These are phyloP conservation scores for Grammomys dolichurus DNA, from an alignment of 2,113 vertebrate genomes.

Conservation along the genomic window DNA sequence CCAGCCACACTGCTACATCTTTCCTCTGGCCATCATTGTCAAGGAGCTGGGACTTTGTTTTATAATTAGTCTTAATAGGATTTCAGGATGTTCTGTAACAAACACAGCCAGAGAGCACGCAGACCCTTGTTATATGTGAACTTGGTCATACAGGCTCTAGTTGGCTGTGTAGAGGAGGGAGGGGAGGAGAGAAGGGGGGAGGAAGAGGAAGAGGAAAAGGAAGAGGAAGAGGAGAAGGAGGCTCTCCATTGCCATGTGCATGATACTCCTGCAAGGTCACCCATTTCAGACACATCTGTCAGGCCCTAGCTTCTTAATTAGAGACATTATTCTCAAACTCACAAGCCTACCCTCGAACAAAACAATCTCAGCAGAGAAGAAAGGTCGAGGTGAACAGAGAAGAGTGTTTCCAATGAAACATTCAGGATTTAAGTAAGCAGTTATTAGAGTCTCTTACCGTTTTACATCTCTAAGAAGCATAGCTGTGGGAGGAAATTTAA, in stretches of 20 bases:
- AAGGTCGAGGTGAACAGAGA: background rate
- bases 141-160: background rate
- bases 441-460: background rate
- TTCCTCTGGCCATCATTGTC: constrained; percentile 20
- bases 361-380: background rate
- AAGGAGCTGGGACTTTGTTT: constrained; percentile 41
- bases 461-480: background rate
- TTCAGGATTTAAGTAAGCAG: constrained; percentile 20
- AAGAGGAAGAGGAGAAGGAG: too few species aligned
- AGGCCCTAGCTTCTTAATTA: constrained; percentile 24
- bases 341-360: background rate
- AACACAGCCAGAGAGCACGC: constrained; percentile 30
- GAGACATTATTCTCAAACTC: constrained; percentile 38
- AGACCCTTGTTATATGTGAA: background rate
- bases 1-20: background rate
- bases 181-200: background rate
- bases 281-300: background rate
- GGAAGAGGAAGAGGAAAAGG: too few species aligned
- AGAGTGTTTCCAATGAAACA: background rate
- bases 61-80: constrained; percentile 64
- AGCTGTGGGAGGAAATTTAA: constrained; percentile 2
- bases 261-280: background rate
- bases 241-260: background rate
- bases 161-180: fast-evolving
- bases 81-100: constrained; percentile 47